Evolutionary conservation across 2,888 invertebrate species (phyloP).

Genomic region (Aporophyla nigra): DNA sequence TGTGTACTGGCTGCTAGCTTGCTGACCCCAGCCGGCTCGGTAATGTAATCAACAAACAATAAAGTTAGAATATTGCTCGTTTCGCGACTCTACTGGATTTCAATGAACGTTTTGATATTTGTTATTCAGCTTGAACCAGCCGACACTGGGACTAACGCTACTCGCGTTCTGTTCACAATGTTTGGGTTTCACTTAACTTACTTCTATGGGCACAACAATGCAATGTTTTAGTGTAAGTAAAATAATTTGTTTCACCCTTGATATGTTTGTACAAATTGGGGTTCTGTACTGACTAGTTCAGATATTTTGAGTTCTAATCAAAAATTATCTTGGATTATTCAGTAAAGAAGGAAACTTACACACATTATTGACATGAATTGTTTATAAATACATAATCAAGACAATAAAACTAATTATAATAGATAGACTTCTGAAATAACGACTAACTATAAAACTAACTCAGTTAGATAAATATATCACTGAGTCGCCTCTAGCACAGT

Average conservation of each 20-base stretch:
- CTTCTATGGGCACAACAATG: not conserved
- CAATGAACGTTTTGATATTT: constrained; percentile 19
- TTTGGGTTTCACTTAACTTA: not conserved
- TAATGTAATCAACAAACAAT: constrained; percentile 39
- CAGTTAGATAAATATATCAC: not conserved
- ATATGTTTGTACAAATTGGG: not conserved
- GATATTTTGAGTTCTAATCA: not conserved
- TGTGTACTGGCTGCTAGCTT: no score
- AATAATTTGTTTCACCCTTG: not conserved
- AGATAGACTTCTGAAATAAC: no score
- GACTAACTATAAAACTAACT: no score
- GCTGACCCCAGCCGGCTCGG: not conserved
- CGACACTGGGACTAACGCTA: not conserved
- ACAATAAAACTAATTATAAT: no score
- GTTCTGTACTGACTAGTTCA: not conserved
- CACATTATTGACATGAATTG: no score
- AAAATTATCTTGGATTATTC: not conserved
- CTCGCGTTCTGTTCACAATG: not conserved
- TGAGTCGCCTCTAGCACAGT: not conserved
- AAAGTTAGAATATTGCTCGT: constrained; percentile 28
- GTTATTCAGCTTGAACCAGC: not conserved
- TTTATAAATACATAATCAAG: no score
- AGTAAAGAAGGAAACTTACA: not conserved
- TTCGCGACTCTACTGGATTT: constrained; percentile 11
- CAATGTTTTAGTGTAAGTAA: not conserved